Base-by-base conservation (phyloP, 2,113 vertebrate genomes). In the Camelus bactrianus region DNA sequence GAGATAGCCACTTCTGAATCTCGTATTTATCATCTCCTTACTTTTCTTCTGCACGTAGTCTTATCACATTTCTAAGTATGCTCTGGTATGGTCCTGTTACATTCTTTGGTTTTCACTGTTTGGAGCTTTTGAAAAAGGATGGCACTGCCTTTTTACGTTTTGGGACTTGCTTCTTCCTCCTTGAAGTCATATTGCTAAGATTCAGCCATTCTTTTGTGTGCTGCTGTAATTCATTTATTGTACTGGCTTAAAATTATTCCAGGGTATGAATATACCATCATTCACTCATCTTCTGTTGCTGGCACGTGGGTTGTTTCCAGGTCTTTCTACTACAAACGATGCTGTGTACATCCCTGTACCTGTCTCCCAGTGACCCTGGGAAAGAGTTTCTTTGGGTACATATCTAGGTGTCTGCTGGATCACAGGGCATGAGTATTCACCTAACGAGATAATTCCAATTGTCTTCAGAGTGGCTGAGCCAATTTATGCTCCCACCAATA, bases 241-340 rank as follows among this genome's bases (percentile, higher is more conserved):
- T 30, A 16, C 26, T 30, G 50, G 17, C 42, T 56, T 65, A 5
- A 26, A 19, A 26, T 20, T 8, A n/a, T 3, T 8, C 54, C 26
- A 28, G 1, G 6, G 52, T 17, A 4, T 30, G 58, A n/a, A 2
- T 19, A 20, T 0, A 13, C n/a, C 20, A 12, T 1, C 20, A 24
- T 1, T 42, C 13, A n/a, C 1, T 72, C 24, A 24, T 13, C 52
- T 70, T 82, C 60, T 64, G 19, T 3, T 6, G 77, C 5, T 1
- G 50, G 19, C 32, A 32, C 1, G 0, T 1, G 35, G 26, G 24
- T 19, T 35, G 50, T 20, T 42, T 79, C 50, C 46, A 35, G 70
- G 42, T 10, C 81, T 35, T 22, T 38, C 58, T 75, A 26, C 22
- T 42, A 64, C 6, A 42, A 20, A 65, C 2, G 42, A 42, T 19